Evolutionary conservation across 2,113 vertebrate genomes (phyloP).

Genomic region (Elaphurus davidianus): DNA sequence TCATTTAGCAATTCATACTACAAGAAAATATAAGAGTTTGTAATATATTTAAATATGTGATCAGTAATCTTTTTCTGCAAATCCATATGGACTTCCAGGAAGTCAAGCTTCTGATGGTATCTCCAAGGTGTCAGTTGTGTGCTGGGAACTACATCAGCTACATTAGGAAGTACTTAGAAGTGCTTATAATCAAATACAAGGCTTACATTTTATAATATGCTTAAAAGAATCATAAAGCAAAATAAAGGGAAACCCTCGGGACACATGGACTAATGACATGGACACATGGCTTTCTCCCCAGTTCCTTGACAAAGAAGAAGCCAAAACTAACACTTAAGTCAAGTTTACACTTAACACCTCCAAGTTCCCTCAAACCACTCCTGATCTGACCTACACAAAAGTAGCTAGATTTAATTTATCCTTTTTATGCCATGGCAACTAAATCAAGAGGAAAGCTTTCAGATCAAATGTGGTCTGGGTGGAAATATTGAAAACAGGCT

Average conservation of each 20-base stretch:
- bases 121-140: background rate
- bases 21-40: conserved; percentile 5
- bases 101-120: background rate
- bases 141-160: background rate
- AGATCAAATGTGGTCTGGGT: conserved; percentile 23
- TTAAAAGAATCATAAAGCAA: conserved; percentile 21
- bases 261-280: background rate
- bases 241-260: background rate
- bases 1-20: background rate
- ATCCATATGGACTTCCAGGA: background rate
- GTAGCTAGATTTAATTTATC: conserved; percentile 26
- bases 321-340: conserved; percentile 20
- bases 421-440: conserved; percentile 21
- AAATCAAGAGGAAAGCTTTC: conserved; percentile 50
- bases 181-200: background rate
- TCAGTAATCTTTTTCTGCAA: background rate
- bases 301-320: background rate
- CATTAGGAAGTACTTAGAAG: background rate
- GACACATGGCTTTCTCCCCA: background rate
- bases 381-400: background rate
- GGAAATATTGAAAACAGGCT: conserved; percentile 50
- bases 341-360: conserved; percentile 15
- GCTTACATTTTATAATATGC: background rate
- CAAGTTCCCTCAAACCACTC: background rate
- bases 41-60: background rate